A percentile compares a stretch with the other conserved stretches of the same genome.
Evolutionary conservation across 92 coral and sea anemone species (phyloP).

Genomic region (Diadumene lineata): DNA sequence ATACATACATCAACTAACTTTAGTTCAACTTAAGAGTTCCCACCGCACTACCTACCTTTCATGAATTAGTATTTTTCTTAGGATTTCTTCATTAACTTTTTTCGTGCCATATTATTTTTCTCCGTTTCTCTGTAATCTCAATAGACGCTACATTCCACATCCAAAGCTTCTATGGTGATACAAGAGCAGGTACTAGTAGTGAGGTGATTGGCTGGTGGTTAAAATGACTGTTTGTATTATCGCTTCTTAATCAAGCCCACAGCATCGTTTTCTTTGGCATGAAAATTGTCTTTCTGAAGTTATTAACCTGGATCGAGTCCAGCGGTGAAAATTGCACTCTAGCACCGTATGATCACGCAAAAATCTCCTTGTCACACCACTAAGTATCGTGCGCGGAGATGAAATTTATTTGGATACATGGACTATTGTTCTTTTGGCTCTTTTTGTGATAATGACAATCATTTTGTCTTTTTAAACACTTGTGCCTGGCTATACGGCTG

Average conservation of each 20-base stretch:
- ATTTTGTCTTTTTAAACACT: too few species aligned
- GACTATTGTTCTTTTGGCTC: too few species aligned
- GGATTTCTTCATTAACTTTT: neutral
- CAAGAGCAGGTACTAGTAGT: constrained; percentile 33
- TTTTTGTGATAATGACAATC: too few species aligned
- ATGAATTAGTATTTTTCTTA: neutral
- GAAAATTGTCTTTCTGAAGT: neutral
- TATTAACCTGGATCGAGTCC: constrained; percentile 5
- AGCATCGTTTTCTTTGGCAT: constrained; percentile 28
- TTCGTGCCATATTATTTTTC: constrained; percentile 24
- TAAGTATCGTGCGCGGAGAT: too few species aligned
- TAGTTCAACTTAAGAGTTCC: too few species aligned
- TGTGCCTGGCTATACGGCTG: too few species aligned
- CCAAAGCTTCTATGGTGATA: constrained; percentile 22
- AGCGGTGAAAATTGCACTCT: neutral
- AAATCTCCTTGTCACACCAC: too few species aligned
- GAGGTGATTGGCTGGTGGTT: constrained; percentile 34
- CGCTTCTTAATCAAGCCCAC: neutral
- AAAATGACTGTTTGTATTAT: constrained; percentile 8
- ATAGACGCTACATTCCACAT: constrained; percentile 28
- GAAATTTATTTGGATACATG: too few species aligned
- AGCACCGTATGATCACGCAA: neutral
- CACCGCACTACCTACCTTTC: neutral
- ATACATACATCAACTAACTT: too few species aligned
- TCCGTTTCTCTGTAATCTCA: constrained; percentile 1